phyloP scores from a whole-genome alignment of 1,140 invertebrate species.

The Papilio machaon region DNA sequence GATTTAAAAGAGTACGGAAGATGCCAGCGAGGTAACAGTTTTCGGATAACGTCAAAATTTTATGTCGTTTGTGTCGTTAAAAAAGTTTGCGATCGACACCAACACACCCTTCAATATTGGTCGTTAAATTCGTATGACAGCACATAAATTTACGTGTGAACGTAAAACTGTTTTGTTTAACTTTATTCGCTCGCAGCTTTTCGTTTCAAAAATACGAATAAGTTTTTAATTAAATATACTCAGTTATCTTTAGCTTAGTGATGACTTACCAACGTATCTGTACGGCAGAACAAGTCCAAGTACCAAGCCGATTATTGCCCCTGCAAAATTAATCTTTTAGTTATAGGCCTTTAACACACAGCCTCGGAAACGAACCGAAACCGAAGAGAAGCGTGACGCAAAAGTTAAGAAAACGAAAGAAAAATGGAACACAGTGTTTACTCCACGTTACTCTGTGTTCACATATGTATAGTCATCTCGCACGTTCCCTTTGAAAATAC shows the following conservation, averaged over 20 bases:
- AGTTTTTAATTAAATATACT: background rate
- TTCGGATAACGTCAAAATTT: background rate
- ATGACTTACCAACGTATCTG: conserved; percentile 64
- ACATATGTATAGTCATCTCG: no score
- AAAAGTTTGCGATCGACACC: background rate
- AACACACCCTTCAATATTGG: background rate
- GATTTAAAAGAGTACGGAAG: no score
- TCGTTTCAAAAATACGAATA: background rate
- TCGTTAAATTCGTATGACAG: background rate
- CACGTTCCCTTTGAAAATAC: no score
- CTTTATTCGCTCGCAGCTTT: background rate
- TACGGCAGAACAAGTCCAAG: conserved; percentile 58
- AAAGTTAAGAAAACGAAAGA: background rate
- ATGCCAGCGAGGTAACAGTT: no score
- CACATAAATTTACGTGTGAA: background rate
- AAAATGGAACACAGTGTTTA: background rate
- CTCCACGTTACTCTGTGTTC: no score
- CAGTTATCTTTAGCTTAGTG: background rate
- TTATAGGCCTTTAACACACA: background rate
- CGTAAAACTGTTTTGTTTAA: background rate
- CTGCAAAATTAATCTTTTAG: conserved; percentile 47
- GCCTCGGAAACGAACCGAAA: background rate
- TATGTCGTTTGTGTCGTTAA: background rate
- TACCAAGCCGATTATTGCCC: conserved; percentile 56
- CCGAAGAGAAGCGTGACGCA: background rate